Conservation (phyloP, 2,888 invertebrate genomes). For the Melipona bicolor region DNA sequence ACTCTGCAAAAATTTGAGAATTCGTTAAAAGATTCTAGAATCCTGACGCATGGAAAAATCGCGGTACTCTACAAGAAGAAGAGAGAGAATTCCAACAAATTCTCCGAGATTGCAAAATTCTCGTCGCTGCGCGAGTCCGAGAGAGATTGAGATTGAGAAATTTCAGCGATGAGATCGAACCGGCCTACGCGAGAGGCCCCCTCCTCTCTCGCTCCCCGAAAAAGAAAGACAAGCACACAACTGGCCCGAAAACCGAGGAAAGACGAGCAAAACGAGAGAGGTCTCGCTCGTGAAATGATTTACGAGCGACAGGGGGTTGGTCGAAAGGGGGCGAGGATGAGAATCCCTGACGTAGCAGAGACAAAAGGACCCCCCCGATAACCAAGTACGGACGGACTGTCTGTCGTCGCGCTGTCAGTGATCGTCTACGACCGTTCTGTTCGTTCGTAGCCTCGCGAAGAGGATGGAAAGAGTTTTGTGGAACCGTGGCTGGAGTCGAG, state of each 20-base stretch:
- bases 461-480: constrained; percentile 20
- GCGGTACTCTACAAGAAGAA: neutral
- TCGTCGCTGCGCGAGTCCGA: neutral
- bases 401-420: constrained; percentile 77
- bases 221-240: neutral
- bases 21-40: too few species aligned
- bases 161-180: neutral
- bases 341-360: constrained; percentile 70
- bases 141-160: neutral
- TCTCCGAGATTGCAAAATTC: neutral
- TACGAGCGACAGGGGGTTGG: constrained; percentile 40
- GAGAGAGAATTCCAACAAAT: neutral
- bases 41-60: too few species aligned
- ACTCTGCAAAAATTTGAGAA: too few species aligned
- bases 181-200: neutral
- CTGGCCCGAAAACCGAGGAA: constrained; percentile 28
- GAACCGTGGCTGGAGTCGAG: constrained; percentile 26
- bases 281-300: constrained; percentile 45
- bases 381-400: constrained; percentile 75
- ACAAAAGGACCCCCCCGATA: constrained; percentile 73
- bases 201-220: too few species aligned
- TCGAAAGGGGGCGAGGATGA: constrained; percentile 57
- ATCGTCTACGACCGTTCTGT: constrained; percentile 63
- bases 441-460: constrained; percentile 53
- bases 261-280: constrained; percentile 34